Evolutionary conservation across 2,797 vertebrate species (phyloP), one percentile per base, ranked within the genome.

Genomic region (Saxicola maurus): DNA sequence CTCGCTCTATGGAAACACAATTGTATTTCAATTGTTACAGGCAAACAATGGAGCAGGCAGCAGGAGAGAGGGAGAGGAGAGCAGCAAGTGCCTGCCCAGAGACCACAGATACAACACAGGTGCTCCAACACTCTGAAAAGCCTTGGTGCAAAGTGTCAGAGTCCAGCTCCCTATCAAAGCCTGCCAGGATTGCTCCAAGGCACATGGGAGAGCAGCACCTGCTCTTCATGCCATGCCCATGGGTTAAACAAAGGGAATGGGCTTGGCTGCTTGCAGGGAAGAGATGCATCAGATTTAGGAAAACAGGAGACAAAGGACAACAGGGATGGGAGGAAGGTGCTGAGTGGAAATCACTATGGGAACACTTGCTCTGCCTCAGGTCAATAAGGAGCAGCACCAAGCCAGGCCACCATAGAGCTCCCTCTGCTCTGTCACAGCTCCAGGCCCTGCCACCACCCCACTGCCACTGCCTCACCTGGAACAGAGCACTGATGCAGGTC

Each of bases 391-490:
- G 5, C 31, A 69, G 65, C 83, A 68, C 7, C 7, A 33, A 61
- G 43, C 13, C 52, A 57, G 68, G 49, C 6, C 1, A 4, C 43
- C 11, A 20, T 0, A 2, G 65, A 64, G 61, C 25, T 77, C 45
- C 52, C 25, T 31, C 45, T 25, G 42, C 59, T 33, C 28, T 37
- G 9, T 17, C 40, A 20, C 3, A 8, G 46, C 38, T n/a, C 27
- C 48, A 73, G 60, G 23, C 31, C 20, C 30, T 20, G 27, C 18
- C 35, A n/a, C 2, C 35, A 17, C 28, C 31, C n/a, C 9, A 17
- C 42, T 51, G 42, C 43, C 49, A 21, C 1, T 5, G 23, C 71
- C 62, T 52, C 19, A 6, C 0, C 0, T 25, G 31, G 61, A 40
- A 37, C 49, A 59, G 12, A 46, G 57, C 49, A 13, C 9, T 10